Conservation (phyloP, 2,113 vertebrate species). For the Ahaetulla prasina region DNA sequence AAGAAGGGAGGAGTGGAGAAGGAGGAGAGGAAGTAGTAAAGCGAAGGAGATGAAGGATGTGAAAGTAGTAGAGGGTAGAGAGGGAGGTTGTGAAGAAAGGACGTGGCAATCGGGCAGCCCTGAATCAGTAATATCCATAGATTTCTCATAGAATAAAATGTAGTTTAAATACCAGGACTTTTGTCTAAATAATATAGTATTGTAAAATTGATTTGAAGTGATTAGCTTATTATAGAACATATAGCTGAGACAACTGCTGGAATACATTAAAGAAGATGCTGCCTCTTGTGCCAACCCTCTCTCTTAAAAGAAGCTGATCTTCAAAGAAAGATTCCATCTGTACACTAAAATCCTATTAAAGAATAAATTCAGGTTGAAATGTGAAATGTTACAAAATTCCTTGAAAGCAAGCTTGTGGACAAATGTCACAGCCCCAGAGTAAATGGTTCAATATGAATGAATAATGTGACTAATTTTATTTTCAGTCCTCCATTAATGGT, state of each 20-base stretch:
- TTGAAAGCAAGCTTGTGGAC: not conserved
- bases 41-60: too few relatives aligned
- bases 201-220: conserved; percentile 17
- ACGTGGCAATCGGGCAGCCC: too few relatives aligned
- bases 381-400: not conserved
- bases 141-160: not conserved
- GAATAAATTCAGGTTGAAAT: not conserved
- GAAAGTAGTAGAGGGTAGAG: too few relatives aligned
- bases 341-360: not conserved
- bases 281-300: not conserved
- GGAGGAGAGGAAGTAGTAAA: too few relatives aligned
- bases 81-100: too few relatives aligned
- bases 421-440: not conserved
- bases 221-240: not conserved
- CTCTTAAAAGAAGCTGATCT: not conserved
- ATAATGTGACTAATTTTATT: not conserved
- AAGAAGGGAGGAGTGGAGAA: too few relatives aligned
- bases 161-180: conserved; percentile 7
- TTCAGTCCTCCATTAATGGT: not conserved
- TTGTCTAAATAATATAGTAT: not conserved
- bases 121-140: too few relatives aligned
- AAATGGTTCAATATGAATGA: not conserved
- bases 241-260: not conserved
- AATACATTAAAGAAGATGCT: not conserved
- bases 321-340: not conserved